Evolutionary conservation across 2,113 vertebrate genomes (phyloP).

Genomic region (Perognathus longimembris): DNA sequence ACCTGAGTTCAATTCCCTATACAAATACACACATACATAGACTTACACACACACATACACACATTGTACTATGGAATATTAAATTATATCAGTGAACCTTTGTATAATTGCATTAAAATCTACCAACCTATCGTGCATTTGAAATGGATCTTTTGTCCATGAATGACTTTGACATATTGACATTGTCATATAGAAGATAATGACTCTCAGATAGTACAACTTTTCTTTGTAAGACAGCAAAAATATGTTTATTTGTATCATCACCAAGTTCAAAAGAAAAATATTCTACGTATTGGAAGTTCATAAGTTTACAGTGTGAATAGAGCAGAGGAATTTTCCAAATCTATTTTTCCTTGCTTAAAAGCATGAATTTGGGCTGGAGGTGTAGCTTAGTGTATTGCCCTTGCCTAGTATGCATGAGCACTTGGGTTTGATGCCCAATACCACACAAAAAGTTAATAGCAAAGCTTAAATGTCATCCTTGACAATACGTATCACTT

Average conservation of each 20-base stretch:
- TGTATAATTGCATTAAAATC: not conserved
- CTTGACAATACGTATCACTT: not conserved
- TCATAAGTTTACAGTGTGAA: not conserved
- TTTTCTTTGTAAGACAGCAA: not conserved
- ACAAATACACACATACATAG: not conserved
- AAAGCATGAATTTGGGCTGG: not conserved
- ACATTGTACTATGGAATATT: not conserved
- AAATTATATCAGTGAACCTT: not conserved
- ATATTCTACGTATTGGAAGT: not conserved
- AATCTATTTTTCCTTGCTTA: not conserved
- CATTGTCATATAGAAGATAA: not conserved
- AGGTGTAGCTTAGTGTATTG: not conserved
- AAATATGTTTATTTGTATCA: conserved; percentile 7
- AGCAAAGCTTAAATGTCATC: not conserved
- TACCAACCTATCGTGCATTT: not conserved
- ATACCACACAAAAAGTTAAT: not conserved
- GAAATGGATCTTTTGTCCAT: not conserved
- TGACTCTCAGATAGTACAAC: not conserved
- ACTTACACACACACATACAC: not conserved
- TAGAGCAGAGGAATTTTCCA: not conserved
- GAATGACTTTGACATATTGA: not conserved
- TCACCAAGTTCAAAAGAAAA: not conserved
- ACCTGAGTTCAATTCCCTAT: not conserved
- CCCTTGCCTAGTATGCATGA: not conserved
- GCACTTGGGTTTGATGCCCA: not conserved